Base-by-base conservation (phyloP, 2,888 invertebrate species). In the Plagiodera versicolora region DNA sequence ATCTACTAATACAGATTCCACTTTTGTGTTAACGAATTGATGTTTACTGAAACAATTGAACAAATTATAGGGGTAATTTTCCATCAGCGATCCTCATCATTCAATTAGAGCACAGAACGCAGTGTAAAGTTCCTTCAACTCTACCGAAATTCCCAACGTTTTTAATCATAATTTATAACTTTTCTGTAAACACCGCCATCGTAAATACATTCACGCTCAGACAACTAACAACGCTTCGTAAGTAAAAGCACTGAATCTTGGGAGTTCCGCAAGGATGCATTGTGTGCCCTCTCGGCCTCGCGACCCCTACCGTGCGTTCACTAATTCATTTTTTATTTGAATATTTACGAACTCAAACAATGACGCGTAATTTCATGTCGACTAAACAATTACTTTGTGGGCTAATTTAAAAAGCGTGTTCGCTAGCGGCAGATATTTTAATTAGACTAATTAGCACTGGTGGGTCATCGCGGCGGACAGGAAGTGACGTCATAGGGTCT, bases 391-490 rank as follows among this genome's bases (percentile, higher is more conserved):
- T 30, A 49, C 2, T 60, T 32, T 47, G n/a, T n/a, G 52, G 46
- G 47, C 48, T 60, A 60, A 63, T 63, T 63, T 57, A 57, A 63
- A 63, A 63, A 58, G 51, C 48, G 55, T 55, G 55, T 39, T 60
- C 46, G 58, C 19, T n/a, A n/a, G 24, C 45, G 45, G 16, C 14
- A 49, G 18, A 17, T 4, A 30, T 48, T 58, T 56, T 55, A 63
- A 63, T 63, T 60, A 60, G 35, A 19, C 56, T 56, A 63, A 63
- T 63, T 60, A n/a, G n/a, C n/a, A 52, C 50, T 57, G 32, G 46
- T 48, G 24, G 39, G 47, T 47, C 20, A 19, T 32, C 46, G 11
- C 18, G 20, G n/a, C 18, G 9, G 18, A 55, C 6, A 14, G 28
- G 46, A 28, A 47, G 24, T 47, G n/a, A 32, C 48, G 32, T 32